Base-by-base conservation (phyloP, 2,797 vertebrate genomes). In the Sorex maritimensis region DNA sequence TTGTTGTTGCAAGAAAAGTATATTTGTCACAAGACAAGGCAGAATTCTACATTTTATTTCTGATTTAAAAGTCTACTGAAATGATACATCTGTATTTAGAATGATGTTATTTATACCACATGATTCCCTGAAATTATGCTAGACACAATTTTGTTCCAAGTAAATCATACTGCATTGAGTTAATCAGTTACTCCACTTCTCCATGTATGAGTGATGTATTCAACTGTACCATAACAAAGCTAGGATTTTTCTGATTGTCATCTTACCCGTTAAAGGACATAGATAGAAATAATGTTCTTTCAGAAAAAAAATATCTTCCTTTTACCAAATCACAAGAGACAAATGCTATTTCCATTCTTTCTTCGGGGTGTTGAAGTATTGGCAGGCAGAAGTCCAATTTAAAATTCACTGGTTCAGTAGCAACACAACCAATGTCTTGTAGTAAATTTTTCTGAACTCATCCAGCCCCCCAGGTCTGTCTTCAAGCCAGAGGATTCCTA, bases 331-430 rank as follows among this genome's bases (percentile, higher is more conserved):
- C 15, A 69, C 1, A 15, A 44, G 21, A 81, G 6, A 21, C 78
- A 63, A 75, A 75, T 14, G 2, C 14, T 65, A 44, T 49, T 34
- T 58, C 80, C 44, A 9, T 80, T 68, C 24, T 46, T 34, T 77
- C 44, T 73, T 49, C 28, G 86, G 49, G 13, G 28, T 88, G 14
- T 72, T 87, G 86, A 94, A 88, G 81, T 78, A 85, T 24, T 88
- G n/a, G 17, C 71, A 34, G 9, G 17, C 67, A 79, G 34, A 82
- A 82, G 10, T 91, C 91, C 24, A 73, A 30, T 68, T 82, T 88
- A 52, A 61, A 93, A 77, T 77, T 75, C 2, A 26, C 69, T 46
- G 52, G 24, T 84, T 23, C 49, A 81, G 44, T 52, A 75, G 80
- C 14, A 79, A 7, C 69, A 6, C 26, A 75, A 55, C 61, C 63